phyloP scores from a whole-genome alignment of 2,797 vertebrate species.

The Poeciliopsis gracilis region DNA sequence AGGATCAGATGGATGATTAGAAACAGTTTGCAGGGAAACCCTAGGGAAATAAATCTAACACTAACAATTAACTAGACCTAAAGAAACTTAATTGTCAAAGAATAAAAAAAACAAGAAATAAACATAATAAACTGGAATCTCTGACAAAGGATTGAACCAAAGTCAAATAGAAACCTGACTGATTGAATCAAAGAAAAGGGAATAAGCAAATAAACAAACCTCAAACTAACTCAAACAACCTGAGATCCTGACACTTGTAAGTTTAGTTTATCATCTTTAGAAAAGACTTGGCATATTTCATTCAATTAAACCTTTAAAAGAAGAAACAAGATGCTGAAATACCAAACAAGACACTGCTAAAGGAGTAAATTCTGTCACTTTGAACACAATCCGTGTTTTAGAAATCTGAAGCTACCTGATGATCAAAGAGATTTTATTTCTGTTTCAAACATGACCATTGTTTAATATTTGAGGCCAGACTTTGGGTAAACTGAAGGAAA shows the following conservation, averaged over 20 bases:
- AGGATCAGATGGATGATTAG: background rate
- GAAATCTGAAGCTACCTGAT: background rate
- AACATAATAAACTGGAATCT: too few relatives aligned
- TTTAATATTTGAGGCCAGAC: conserved; percentile 6
- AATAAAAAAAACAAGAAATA: too few relatives aligned
- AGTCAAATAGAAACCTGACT: too few relatives aligned
- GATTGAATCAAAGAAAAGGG: too few relatives aligned
- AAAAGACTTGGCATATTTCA: background rate
- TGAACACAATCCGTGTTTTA: background rate
- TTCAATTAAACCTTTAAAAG: background rate
- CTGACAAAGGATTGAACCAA: too few relatives aligned
- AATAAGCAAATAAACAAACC: too few relatives aligned
- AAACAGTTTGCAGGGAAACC: too few relatives aligned
- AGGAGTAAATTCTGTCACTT: background rate
- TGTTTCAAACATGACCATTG: background rate
- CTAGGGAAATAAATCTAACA: too few relatives aligned
- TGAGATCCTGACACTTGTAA: background rate
- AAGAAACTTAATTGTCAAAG: too few relatives aligned
- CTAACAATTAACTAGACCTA: too few relatives aligned
- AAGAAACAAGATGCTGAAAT: background rate
- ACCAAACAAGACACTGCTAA: background rate
- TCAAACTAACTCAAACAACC: too few relatives aligned
- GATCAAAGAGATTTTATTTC: conserved; percentile 27
- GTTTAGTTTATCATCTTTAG: background rate
- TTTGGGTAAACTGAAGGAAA: conserved; percentile 7